Base-by-base conservation (phyloP, 92 coral and sea anemone species). In the Siderastrea siderea region DNA sequence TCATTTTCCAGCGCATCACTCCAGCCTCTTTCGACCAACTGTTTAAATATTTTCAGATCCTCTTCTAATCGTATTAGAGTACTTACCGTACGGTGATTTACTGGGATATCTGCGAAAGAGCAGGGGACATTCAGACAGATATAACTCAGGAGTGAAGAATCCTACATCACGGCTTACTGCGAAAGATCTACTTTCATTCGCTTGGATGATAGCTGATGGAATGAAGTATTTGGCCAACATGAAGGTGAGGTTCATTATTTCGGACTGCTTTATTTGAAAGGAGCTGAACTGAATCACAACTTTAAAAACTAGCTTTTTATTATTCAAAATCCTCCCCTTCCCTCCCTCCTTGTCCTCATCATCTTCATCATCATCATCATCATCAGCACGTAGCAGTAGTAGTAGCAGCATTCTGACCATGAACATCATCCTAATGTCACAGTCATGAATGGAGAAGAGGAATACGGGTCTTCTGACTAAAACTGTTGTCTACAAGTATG, bases 151-250 rank as follows among this genome's bases (percentile, higher is more conserved):
- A 8, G 96, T 91, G 57, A 86, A 74, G 4, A 83, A 76, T 13
- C 94, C 96, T 47, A 87, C 83, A 1, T 80, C 91, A 5, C 84
- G 43, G 44, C 65, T 94, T 15, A 76, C 73, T 7, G 84, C 89
- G 5, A 70, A 85, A 2, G 87, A 91, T 52, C 75, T 94, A 47
- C 13, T 91, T 43, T 73, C 77, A 43, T 91, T 88, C 59, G 96
- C 93, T 44, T 94, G 94, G 94, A 94, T 94, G 96, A 84, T 94
- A 50, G 93, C 96, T 43, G 94, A 94, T 70, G 96, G 96, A 7
- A 94, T 94, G 94, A 68, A 43, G 1, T 94, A 78, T 51, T 75
- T 94, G 50, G 88, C 96, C 2, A 46, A 73, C 45, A 91, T 91
- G 53, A 89, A 88, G 94, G 96, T 94, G 48, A 13, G 74, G 16